Evolutionary conservation across 2,797 vertebrate genomes (phyloP).

Genomic region (Numenius phaeopus): DNA sequence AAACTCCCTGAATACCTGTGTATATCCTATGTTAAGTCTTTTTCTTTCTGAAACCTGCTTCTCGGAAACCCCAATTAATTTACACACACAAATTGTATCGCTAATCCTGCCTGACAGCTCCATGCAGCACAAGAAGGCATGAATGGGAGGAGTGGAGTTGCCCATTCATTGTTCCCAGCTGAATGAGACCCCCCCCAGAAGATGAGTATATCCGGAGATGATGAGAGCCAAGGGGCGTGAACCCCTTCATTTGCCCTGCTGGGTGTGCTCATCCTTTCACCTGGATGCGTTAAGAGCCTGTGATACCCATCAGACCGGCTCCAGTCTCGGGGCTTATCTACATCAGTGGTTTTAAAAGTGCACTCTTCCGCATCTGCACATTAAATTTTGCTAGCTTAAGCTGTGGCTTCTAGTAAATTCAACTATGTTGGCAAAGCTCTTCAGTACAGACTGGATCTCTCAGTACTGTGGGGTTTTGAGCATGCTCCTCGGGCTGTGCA

Average conservation of each 20-base stretch:
- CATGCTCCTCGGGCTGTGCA: not conserved
- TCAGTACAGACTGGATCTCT: not conserved
- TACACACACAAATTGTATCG: not conserved
- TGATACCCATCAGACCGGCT: conserved; percentile 53
- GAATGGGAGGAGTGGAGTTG: not conserved
- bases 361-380: conserved; percentile 56
- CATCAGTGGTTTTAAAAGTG: conserved; percentile 62
- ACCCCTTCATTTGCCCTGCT: conserved; percentile 32
- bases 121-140: not conserved
- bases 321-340: conserved; percentile 66
- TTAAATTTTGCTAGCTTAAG: conserved; percentile 63
- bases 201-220: not conserved
- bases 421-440: conserved; percentile 1
- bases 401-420: conserved; percentile 49
- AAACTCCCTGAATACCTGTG: not conserved
- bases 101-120: not conserved
- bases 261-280: conserved; percentile 50
- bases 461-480: not conserved
- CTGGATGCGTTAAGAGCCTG: conserved; percentile 42
- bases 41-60: not conserved
- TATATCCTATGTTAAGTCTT: not conserved
- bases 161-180: not conserved
- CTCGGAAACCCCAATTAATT: not conserved
- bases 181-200: not conserved
- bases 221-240: not conserved